Evolutionary conservation across 2,888 invertebrate species (phyloP).

Genomic region (Drosophila buzzatii): DNA sequence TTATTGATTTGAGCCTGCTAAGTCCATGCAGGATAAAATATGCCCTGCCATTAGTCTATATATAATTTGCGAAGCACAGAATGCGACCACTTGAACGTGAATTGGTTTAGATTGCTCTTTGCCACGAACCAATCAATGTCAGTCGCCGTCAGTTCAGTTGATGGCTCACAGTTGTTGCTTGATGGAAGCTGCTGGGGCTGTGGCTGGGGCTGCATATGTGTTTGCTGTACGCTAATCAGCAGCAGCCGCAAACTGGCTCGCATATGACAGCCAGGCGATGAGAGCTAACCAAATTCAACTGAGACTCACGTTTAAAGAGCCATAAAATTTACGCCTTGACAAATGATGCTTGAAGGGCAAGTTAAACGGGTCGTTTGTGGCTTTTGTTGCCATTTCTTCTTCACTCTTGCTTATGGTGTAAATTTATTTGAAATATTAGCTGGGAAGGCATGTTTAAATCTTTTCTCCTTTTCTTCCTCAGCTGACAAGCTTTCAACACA

Average conservation of each 20-base stretch:
- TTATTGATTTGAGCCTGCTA: not conserved
- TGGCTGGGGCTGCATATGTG: slow-evolving; percentile 36
- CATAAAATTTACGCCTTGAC: slow-evolving; percentile 60
- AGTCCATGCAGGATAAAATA: not conserved
- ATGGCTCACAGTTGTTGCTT: slow-evolving; percentile 48
- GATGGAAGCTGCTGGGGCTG: slow-evolving; percentile 46
- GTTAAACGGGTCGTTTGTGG: slow-evolving; percentile 54
- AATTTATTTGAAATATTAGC: slow-evolving; percentile 71
- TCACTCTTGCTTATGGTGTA: slow-evolving; percentile 34
- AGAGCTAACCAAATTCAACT: slow-evolving; percentile 9
- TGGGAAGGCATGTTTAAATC: slow-evolving; percentile 45
- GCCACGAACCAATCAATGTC: slow-evolving; percentile 61
- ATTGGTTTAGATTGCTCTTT: slow-evolving; percentile 19
- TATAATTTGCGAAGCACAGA: slow-evolving; percentile 42
- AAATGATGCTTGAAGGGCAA: slow-evolving; percentile 64
- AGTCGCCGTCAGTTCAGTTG: slow-evolving; percentile 33
- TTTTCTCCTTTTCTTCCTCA: slow-evolving; percentile 24
- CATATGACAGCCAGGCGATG: slow-evolving; percentile 20
- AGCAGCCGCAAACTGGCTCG: slow-evolving; percentile 14
- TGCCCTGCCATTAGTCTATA: not conserved
- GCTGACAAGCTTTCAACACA: slow-evolving; percentile 59
- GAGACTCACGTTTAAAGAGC: slow-evolving; percentile 40
- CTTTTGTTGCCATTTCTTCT: not conserved
- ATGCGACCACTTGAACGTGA: not conserved
- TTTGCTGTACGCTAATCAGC: slow-evolving; percentile 48